phyloP scores from a whole-genome alignment of 2,113 vertebrate species.

The Aldabrachelys gigantea region DNA sequence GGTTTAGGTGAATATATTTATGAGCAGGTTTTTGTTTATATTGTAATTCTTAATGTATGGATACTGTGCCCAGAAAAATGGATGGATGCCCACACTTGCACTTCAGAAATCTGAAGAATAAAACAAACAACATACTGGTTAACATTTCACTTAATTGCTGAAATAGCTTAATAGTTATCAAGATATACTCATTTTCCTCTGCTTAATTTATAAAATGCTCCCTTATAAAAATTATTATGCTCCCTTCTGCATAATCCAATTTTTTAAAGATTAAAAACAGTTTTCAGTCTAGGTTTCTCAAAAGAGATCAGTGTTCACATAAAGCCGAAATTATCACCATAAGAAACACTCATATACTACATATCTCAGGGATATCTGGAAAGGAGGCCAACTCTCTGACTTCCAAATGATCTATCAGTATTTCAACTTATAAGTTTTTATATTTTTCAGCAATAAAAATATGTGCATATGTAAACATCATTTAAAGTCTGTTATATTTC shows the following conservation, averaged over 20 bases:
- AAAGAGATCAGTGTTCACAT: neutral
- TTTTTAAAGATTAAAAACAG: conserved; percentile 42
- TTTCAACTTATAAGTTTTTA: neutral
- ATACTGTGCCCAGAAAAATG: neutral
- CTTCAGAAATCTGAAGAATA: neutral
- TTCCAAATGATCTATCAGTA: neutral
- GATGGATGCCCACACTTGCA: neutral
- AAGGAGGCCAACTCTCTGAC: neutral
- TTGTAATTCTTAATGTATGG: conserved; percentile 32
- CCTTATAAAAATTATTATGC: conserved; percentile 43
- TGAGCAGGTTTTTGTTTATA: conserved; percentile 32
- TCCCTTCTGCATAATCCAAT: conserved; percentile 57
- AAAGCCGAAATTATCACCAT: conserved; percentile 28
- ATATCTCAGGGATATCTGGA: neutral
- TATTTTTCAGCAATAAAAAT: neutral
- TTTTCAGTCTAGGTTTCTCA: conserved; percentile 33
- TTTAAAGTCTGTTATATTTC: neutral
- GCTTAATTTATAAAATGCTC: conserved; percentile 61
- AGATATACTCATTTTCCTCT: conserved; percentile 61
- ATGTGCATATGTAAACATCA: neutral
- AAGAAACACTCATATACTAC: neutral
- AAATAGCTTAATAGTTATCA: conserved; percentile 67
- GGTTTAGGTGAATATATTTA: neutral
- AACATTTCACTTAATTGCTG: conserved; percentile 45
- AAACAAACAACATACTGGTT: conserved; percentile 31